Evolutionary conservation across 1,140 invertebrate species (phyloP).

Genomic region (Lerema accius): DNA sequence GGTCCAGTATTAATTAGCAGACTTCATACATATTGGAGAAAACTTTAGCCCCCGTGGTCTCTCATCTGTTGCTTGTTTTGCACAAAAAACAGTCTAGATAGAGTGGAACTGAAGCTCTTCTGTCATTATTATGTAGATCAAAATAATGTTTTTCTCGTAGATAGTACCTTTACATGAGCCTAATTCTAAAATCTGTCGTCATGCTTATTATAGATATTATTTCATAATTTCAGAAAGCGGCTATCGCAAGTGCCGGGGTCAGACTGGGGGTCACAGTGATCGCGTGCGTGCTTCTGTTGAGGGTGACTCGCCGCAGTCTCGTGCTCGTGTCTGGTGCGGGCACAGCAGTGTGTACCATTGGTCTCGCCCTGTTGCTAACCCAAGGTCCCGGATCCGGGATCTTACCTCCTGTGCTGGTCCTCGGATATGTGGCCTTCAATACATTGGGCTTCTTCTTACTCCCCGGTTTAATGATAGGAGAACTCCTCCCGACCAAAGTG

Average conservation of each 20-base stretch:
- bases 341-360: conserved; percentile 84
- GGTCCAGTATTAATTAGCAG: too few relatives aligned
- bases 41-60: too few relatives aligned
- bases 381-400: conserved; percentile 65
- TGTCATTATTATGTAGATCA: too few relatives aligned
- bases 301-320: conserved; percentile 85
- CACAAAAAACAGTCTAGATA: too few relatives aligned
- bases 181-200: too few relatives aligned
- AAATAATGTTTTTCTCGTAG: too few relatives aligned
- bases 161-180: too few relatives aligned
- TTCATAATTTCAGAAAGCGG: conserved; percentile 74
- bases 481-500: conserved; percentile 87
- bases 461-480: conserved; percentile 88
- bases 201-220: not conserved
- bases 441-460: conserved; percentile 88
- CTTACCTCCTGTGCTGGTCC: conserved; percentile 81
- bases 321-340: conserved; percentile 86
- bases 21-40: too few relatives aligned
- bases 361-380: conserved; percentile 82
- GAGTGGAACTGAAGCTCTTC: too few relatives aligned
- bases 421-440: conserved; percentile 87
- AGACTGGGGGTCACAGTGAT: conserved; percentile 85
- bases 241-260: conserved; percentile 86
- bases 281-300: conserved; percentile 85
- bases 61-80: too few relatives aligned